Percentiles rank a stretch among this genome's conserved stretches.
phyloP scores from a whole-genome alignment of 2,797 vertebrate species.

The Loriculus beryllinus region DNA sequence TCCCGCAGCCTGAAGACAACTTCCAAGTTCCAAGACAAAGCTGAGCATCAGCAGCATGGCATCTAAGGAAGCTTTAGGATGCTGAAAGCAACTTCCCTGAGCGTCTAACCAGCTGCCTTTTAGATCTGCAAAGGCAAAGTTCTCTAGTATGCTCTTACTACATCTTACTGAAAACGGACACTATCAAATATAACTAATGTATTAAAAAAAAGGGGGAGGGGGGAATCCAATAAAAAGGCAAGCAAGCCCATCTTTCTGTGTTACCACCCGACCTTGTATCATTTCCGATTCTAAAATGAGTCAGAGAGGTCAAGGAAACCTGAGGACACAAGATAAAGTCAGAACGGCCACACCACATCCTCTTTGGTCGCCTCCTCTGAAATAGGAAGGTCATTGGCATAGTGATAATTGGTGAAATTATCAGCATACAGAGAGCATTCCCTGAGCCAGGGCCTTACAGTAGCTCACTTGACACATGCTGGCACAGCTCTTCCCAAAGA shows the following conservation, averaged over 20 bases:
- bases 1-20: background rate
- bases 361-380: background rate
- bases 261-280: background rate
- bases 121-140: background rate
- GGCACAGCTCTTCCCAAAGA: background rate
- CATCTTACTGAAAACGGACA: fast-evolving
- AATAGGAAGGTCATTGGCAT: conserved; percentile 41
- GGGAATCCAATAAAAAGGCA: background rate
- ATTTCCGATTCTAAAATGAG: background rate
- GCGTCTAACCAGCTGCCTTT: background rate
- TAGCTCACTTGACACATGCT: background rate
- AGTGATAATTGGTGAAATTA: conserved; percentile 57
- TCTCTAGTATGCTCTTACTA: background rate
- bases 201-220: fast-evolving
- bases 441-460: background rate
- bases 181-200: background rate
- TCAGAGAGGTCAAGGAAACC: conserved; percentile 19
- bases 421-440: background rate
- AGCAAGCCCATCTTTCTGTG: background rate
- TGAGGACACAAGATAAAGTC: conserved; percentile 1
- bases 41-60: background rate
- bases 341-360: background rate
- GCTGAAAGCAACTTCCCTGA: background rate
- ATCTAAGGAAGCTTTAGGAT: background rate
- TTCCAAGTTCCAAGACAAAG: background rate